Percentiles rank a stretch among this genome's conserved stretches.
These are phyloP conservation scores for Limnephilus auricula DNA, from an alignment of 2,888 invertebrate genomes.

Conservation along the genomic window DNA sequence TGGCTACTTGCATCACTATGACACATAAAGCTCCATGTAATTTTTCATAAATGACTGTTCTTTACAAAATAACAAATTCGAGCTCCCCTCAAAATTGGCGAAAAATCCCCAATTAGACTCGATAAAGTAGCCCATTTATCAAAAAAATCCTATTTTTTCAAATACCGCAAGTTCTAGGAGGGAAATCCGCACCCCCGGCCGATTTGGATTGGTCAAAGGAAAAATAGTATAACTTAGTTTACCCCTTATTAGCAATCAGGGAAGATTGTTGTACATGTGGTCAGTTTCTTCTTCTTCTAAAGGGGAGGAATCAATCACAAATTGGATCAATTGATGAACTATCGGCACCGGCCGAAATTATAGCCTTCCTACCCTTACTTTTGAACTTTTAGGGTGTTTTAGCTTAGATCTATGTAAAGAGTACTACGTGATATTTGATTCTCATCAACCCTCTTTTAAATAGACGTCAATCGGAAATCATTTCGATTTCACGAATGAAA, in stretches of 20 bases:
- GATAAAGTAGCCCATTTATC: conserved; percentile 24
- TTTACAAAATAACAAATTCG: neutral
- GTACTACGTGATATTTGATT: conserved; percentile 30
- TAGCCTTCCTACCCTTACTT: neutral
- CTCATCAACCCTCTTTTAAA: neutral
- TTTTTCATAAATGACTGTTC: conserved; percentile 6
- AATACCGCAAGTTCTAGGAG: neutral
- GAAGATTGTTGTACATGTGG: conserved; percentile 44
- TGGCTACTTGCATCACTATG: neutral
- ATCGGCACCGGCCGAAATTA: conserved; percentile 34
- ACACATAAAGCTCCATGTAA: neutral
- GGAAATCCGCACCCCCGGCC: neutral
- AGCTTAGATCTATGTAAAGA: neutral
- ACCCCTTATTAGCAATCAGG: conserved; percentile 64
- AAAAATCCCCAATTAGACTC: conserved; percentile 38
- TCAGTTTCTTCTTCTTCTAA: conserved; percentile 55
- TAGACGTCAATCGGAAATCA: neutral
- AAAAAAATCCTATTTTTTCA: conserved; percentile 31
- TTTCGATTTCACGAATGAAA: neutral
- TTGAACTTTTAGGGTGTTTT: conserved; percentile 7
- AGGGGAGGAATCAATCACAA: conserved; percentile 63
- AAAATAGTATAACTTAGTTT: conserved; percentile 59
- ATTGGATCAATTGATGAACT: conserved; percentile 65
- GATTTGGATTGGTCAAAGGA: conserved; percentile 62
- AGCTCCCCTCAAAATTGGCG: conserved; percentile 20